Conservation (phyloP, 1,140 invertebrate genomes). For the Cydia amplana region DNA sequence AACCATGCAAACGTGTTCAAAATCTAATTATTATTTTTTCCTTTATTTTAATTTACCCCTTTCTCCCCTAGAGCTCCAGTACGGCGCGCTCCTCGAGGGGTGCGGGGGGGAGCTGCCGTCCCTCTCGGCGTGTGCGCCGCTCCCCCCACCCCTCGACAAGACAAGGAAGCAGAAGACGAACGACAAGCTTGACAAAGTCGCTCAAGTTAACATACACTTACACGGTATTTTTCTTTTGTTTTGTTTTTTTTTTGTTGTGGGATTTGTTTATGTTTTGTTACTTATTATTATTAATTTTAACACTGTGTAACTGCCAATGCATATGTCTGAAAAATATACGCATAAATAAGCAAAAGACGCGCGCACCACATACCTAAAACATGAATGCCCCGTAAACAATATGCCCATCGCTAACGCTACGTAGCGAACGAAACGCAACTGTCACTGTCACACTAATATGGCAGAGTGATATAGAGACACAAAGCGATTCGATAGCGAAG, state of each 20-base stretch:
- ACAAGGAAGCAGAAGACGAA: slow-evolving; percentile 79
- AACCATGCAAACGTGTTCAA: neutral
- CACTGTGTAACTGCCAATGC: no score
- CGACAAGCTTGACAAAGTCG: slow-evolving; percentile 86
- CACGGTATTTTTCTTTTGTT: slow-evolving; percentile 84
- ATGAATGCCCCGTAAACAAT: no score
- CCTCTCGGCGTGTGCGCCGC: slow-evolving; percentile 70
- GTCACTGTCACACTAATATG: no score
- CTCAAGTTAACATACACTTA: slow-evolving; percentile 92
- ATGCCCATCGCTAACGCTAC: no score
- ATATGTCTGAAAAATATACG: no score
- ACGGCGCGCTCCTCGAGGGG: slow-evolving; percentile 71
- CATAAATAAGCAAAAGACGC: no score
- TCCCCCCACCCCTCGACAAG: slow-evolving; percentile 75
- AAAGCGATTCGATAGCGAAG: no score
- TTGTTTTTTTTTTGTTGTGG: slow-evolving; percentile 45
- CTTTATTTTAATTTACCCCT: slow-evolving; percentile 48
- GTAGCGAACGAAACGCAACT: no score
- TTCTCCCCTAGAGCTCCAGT: slow-evolving; percentile 65
- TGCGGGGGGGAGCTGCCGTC: slow-evolving; percentile 75
- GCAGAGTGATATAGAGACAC: no score
- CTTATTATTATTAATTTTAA: no score
- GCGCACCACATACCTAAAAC: no score
- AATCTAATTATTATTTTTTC: slow-evolving; percentile 45
- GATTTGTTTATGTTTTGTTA: slow-evolving; percentile 33